Evolutionary conservation across 2,113 vertebrate genomes (phyloP).

Genomic region (Xenopus laevis): DNA sequence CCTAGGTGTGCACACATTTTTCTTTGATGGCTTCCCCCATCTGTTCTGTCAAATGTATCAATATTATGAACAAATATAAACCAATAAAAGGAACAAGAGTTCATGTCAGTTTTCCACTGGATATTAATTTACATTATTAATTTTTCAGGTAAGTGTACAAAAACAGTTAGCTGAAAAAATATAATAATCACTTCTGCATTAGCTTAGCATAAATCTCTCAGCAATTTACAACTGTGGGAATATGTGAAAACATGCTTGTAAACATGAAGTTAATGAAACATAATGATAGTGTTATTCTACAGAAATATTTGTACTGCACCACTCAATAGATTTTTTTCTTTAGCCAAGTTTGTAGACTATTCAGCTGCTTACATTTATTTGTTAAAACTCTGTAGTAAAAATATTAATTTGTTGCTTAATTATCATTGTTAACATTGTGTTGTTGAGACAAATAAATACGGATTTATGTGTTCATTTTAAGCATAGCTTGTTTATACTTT

Average conservation of each 20-base stretch:
- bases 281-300: no score
- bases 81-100: neutral
- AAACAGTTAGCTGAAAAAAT: neutral
- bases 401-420: no score
- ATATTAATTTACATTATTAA: neutral
- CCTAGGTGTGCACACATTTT: conserved; percentile 68
- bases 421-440: no score
- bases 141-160: neutral
- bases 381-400: no score
- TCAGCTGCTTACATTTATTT: no score
- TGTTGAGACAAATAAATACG: no score
- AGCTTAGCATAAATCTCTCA: neutral
- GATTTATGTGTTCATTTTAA: no score
- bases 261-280: neutral
- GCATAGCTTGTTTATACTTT: no score
- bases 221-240: neutral
- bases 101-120: neutral
- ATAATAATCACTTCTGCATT: neutral
- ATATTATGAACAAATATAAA: conserved; percentile 26
- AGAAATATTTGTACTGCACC: no score
- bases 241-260: neutral
- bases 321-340: no score
- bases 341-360: no score
- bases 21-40: conserved; percentile 54
- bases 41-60: conserved; percentile 65